phyloP scores from a whole-genome alignment of 2,888 invertebrate species.

The Leptura quadrifasciata region DNA sequence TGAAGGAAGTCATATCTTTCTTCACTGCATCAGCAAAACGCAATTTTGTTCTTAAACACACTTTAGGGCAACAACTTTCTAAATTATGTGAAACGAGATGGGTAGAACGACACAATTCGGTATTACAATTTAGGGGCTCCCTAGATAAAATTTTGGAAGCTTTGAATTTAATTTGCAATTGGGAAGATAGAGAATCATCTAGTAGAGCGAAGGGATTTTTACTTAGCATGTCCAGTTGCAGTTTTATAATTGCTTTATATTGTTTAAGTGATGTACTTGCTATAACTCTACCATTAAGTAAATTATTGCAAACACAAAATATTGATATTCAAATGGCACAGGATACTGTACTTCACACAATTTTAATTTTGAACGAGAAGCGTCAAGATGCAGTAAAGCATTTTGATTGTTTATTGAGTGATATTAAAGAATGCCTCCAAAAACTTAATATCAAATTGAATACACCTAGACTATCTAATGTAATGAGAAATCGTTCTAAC shows the following conservation, averaged over 20 bases:
- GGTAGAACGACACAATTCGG: constrained; percentile 23
- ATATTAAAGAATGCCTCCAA: constrained; percentile 7
- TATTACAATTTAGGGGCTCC: constrained; percentile 18
- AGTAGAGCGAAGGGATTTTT: background rate
- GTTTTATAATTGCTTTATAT: constrained; percentile 2
- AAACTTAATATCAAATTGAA: constrained; percentile 1
- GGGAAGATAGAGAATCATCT: constrained; percentile 24
- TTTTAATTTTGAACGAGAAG: background rate
- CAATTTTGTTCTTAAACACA: constrained; percentile 30
- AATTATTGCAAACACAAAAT: constrained; percentile 3
- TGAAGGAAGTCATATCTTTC: constrained; percentile 40
- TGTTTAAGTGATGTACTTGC: constrained; percentile 3
- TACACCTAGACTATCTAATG: background rate
- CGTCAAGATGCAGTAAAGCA: background rate
- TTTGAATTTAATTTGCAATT: constrained; percentile 28
- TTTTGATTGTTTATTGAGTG: background rate
- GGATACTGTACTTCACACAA: background rate
- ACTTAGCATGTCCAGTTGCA: background rate
- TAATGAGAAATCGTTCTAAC: background rate
- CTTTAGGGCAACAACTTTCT: constrained; percentile 14
- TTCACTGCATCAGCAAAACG: constrained; percentile 48
- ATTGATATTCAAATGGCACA: background rate
- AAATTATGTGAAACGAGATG: constrained; percentile 37
- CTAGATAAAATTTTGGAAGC: constrained; percentile 24
- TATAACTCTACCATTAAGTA: constrained; percentile 22